These are phyloP conservation scores for Crossaster papposus DNA, from an alignment of 53 echinoderm and acorn worm species.

Conservation along the genomic window DNA sequence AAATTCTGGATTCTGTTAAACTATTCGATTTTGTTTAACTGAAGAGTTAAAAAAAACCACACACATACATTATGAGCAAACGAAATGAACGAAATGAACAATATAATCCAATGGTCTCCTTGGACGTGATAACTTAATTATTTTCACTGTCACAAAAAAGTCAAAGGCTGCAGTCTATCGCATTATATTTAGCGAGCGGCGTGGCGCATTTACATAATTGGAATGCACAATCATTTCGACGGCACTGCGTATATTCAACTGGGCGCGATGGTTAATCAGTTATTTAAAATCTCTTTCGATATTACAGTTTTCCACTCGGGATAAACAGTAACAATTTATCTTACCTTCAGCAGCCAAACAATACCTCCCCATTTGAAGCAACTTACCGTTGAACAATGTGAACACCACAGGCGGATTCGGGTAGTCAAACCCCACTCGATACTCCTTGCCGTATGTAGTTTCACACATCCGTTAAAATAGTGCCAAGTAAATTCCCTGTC, in stretches of 20 bases:
- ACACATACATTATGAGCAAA: too few species aligned
- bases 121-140: too few species aligned
- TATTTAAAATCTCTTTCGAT: background rate
- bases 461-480: slow-evolving; percentile 12
- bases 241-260: background rate
- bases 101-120: too few species aligned
- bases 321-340: background rate
- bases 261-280: background rate
- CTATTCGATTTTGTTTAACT: too few species aligned
- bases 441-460: slow-evolving; percentile 10
- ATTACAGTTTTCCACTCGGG: background rate
- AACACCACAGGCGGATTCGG: background rate
- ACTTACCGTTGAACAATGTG: background rate
- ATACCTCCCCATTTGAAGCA: background rate
- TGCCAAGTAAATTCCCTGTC: background rate
- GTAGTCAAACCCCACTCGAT: background rate
- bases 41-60: too few species aligned
- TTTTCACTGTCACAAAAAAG: too few species aligned
- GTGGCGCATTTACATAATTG: too few species aligned
- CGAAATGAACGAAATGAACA: too few species aligned
- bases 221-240: background rate
- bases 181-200: too few species aligned
- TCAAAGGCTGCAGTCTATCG: too few species aligned
- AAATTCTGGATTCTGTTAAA: too few species aligned
- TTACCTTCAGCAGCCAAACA: background rate